These are phyloP conservation scores for Magallana nippona DNA, from an alignment of 2,888 invertebrate species.

Conservation along the genomic window DNA sequence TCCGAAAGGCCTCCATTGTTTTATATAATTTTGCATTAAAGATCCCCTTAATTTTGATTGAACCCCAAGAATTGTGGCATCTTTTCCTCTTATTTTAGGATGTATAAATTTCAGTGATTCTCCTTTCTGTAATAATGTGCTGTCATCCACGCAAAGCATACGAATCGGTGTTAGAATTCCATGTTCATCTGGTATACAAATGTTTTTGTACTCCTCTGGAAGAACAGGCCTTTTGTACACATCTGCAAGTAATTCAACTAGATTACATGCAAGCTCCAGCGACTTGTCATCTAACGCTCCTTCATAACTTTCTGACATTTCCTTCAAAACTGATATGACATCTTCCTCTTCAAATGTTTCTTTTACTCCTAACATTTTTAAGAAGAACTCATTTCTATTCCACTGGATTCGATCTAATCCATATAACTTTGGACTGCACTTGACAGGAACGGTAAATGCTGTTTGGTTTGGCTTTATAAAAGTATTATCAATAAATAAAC, in stretches of 20 bases:
- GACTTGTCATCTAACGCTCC: neutral
- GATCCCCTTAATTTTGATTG: slow-evolving; percentile 54
- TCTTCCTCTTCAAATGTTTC: slow-evolving; percentile 41
- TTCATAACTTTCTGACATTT: neutral
- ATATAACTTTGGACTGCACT: slow-evolving; percentile 63
- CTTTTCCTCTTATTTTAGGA: slow-evolving; percentile 59
- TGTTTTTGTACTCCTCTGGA: slow-evolving; percentile 2
- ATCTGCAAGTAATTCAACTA: slow-evolving; percentile 47
- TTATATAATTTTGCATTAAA: slow-evolving; percentile 1
- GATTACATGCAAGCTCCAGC: slow-evolving; percentile 41
- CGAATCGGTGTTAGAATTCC: slow-evolving; percentile 55
- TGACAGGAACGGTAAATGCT: slow-evolving; percentile 49
- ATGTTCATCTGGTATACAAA: slow-evolving; percentile 63
- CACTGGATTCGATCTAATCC: slow-evolving; percentile 55
- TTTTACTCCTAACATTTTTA: slow-evolving; percentile 50
- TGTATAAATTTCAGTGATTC: slow-evolving; percentile 56
- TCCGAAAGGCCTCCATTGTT: slow-evolving; percentile 64
- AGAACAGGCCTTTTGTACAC: neutral
- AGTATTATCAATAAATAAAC: slow-evolving; percentile 39
- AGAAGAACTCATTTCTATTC: slow-evolving; percentile 42
- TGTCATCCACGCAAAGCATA: slow-evolving; percentile 69
- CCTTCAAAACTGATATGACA: slow-evolving; percentile 36
- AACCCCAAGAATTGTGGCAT: slow-evolving; percentile 65
- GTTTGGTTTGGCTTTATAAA: slow-evolving; percentile 44
- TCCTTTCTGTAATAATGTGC: slow-evolving; percentile 60